Percentiles rank a stretch among this genome's conserved stretches.
Conservation (phyloP, 2,113 vertebrate genomes). For the Oreotrochilus melanogaster region DNA sequence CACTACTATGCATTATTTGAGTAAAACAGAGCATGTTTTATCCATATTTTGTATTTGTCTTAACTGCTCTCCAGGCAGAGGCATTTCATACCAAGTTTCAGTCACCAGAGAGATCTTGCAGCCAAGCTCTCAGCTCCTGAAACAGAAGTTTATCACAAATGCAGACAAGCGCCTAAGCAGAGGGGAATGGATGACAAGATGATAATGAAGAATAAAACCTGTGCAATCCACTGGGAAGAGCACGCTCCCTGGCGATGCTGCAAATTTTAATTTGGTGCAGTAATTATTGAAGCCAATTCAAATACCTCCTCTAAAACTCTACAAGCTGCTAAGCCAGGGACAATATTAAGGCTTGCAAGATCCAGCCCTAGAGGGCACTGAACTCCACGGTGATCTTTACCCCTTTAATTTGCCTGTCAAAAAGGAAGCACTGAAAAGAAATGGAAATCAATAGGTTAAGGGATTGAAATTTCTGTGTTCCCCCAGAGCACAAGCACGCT, state of each 20-base stretch:
- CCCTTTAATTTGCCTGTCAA: slow-evolving; percentile 69
- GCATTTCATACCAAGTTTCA: background rate
- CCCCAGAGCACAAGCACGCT: slow-evolving; percentile 6
- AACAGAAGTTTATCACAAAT: slow-evolving; percentile 28
- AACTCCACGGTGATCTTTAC: slow-evolving; percentile 43
- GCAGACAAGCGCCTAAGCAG: background rate
- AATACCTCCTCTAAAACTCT: slow-evolving; percentile 38
- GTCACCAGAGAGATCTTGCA: slow-evolving; percentile 34
- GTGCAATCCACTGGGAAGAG: background rate
- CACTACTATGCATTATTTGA: background rate
- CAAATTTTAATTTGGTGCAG: slow-evolving; percentile 46
- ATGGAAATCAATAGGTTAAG: slow-evolving; percentile 66
- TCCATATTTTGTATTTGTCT: background rate
- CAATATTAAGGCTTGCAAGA: slow-evolving; percentile 40
- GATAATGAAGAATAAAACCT: slow-evolving; percentile 61
- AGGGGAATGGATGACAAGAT: slow-evolving; percentile 46
- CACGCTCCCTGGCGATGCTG: background rate
- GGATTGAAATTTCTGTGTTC: slow-evolving; percentile 46
- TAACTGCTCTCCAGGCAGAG: slow-evolving; percentile 33
- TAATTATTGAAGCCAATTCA: slow-evolving; percentile 50
- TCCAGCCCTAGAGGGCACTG: background rate
- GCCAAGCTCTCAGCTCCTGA: background rate
- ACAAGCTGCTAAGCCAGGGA: slow-evolving; percentile 29
- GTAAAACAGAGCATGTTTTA: background rate
- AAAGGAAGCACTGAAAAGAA: slow-evolving; percentile 31